Evolutionary conservation across 2,888 invertebrate genomes (phyloP).

Genomic region (Drosophila robusta): DNA sequence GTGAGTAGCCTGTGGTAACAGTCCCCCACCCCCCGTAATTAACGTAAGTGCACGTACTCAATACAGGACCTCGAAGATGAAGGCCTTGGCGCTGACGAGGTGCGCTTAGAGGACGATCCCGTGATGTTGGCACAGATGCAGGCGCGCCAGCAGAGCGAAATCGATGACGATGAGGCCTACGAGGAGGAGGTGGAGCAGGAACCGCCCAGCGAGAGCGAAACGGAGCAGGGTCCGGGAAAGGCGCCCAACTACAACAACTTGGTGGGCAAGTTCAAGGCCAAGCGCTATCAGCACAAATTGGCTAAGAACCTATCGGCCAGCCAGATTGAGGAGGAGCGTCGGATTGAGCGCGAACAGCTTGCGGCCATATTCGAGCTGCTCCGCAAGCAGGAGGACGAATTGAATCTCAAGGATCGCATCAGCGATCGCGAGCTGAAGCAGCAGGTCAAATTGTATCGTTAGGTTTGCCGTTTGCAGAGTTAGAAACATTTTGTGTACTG

Average conservation of each 20-base stretch:
- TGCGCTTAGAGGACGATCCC: constrained; percentile 52
- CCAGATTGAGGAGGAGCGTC: constrained; percentile 74
- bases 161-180: constrained; percentile 62
- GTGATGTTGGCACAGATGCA: constrained; percentile 30
- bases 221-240: constrained; percentile 19
- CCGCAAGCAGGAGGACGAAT: constrained; percentile 85
- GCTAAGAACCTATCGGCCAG: constrained; percentile 70
- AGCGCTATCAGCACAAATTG: constrained; percentile 67
- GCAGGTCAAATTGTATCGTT: constrained; percentile 84
- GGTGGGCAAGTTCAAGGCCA: constrained; percentile 73
- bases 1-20: constrained; percentile 49
- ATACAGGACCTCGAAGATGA: constrained; percentile 66
- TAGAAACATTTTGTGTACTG: neutral
- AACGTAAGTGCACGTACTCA: neutral
- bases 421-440: constrained; percentile 83
- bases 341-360: constrained; percentile 85
- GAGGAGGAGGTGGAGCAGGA: constrained; percentile 53
- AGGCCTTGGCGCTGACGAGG: constrained; percentile 68
- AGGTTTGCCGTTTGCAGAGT: constrained; percentile 17
- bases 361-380: constrained; percentile 85
- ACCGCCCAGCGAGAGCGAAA: constrained; percentile 53
- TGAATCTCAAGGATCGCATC: constrained; percentile 82
- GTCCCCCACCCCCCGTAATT: neutral
- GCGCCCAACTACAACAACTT: constrained; percentile 49
- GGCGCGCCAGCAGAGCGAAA: constrained; percentile 34